Evolutionary conservation across 2,888 invertebrate genomes (phyloP), one percentile per base, ranked within the genome.

Genomic region (Ditula angustiorana): DNA sequence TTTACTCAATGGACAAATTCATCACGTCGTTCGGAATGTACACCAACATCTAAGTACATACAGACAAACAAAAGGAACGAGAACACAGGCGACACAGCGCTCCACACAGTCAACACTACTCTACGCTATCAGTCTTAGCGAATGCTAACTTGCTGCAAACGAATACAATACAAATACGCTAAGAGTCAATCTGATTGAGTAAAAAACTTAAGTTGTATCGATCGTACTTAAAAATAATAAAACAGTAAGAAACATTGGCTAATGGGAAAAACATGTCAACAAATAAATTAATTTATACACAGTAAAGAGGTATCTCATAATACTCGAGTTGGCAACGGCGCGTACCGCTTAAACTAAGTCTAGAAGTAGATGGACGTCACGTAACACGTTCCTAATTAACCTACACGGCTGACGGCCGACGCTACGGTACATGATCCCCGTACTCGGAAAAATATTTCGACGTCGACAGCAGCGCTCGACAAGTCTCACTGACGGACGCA

Each of bases 101-200:
- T n/a, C 19, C 55, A 41, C 5, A 55, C 55, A 19, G 55, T 16
- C 53, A 19, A 50, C 50, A 72, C 73, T 71, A 72, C 67, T 63
- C 77, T 82, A 81, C 75, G 49, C 50, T 57, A 63, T 83, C 84
- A 83, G 83, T 83, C 84, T 82, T 77, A 73, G 77, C 76, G 74
- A 72, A 69, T 68, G 68, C 69, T 68, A 68, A 63, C 53, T 26
- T 33, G 57, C 24, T 41, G 56, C 56, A 23, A 30, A 37, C 16
- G 5, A 41, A 41, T 41, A 10, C 16, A 26, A 55, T n/a, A n/a
- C n/a, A n/a, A 19, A 26, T 16, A 49, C 13, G 28, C 3, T 16
- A n/a, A 53, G 53, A 47, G 21, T 30, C 16, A 49, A 47, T 47
- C 41, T 44, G 30, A 57, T 19, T 11, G 26, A 53, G 53, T 53